A percentile compares a stretch with the other conserved stretches of the same genome.
Evolutionary conservation across 2,888 invertebrate genomes (phyloP).

Genomic region (Agrotis clavis): DNA sequence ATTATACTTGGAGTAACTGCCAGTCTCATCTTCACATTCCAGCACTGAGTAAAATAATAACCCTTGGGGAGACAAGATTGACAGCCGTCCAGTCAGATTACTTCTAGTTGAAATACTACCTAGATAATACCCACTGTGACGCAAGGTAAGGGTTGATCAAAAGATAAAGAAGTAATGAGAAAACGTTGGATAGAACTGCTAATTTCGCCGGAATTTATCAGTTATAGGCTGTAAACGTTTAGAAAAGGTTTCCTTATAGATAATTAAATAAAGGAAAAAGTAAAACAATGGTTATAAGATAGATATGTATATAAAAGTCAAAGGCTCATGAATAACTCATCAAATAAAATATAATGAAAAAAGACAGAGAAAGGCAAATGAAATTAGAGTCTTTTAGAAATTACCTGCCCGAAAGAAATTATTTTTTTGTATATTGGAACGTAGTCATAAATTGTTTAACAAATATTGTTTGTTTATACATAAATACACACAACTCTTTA

Average conservation of each 20-base stretch:
- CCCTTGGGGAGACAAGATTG: no score
- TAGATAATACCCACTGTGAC: not conserved
- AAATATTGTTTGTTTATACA: no score
- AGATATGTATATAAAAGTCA: not conserved
- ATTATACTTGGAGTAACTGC: no score
- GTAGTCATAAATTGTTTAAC: not conserved
- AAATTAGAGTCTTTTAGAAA: not conserved
- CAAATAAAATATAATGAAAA: not conserved
- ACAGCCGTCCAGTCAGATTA: not conserved
- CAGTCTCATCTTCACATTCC: no score
- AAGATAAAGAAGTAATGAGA: conserved; percentile 49
- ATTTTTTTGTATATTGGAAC: not conserved
- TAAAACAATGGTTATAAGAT: not conserved
- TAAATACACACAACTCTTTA: no score
- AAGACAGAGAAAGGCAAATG: not conserved
- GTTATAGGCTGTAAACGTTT: conserved; percentile 23
- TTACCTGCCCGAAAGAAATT: not conserved
- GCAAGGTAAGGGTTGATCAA: conserved; percentile 32
- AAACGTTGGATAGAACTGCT: conserved; percentile 22
- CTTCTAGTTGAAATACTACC: not conserved
- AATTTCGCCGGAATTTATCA: conserved; percentile 26
- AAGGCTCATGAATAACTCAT: not conserved
- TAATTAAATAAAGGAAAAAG: conserved; percentile 6
- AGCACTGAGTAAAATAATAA: no score
- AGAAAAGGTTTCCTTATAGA: not conserved